phyloP scores from a whole-genome alignment of 2,888 invertebrate species.

The Slavum lentiscoides region DNA sequence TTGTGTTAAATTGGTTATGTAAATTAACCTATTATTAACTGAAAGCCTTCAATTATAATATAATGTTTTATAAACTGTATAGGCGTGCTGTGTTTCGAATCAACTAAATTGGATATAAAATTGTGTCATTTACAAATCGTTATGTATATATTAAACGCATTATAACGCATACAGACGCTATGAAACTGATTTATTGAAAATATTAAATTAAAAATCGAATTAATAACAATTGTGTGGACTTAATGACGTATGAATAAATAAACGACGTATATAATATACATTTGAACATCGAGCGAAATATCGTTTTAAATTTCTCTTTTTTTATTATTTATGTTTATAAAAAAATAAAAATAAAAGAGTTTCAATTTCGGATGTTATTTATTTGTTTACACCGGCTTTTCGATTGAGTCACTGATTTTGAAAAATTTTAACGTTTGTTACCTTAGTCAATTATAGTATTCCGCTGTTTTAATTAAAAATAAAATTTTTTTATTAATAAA shows the following conservation, averaged over 20 bases:
- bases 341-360: not conserved
- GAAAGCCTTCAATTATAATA: slow-evolving; percentile 10
- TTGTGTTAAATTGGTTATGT: slow-evolving; percentile 45
- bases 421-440: too few species aligned
- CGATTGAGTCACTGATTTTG: too few species aligned
- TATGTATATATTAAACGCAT: too few species aligned
- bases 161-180: not conserved
- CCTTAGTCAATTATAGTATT: too few species aligned
- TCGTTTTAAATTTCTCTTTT: too few species aligned
- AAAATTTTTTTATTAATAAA: too few species aligned
- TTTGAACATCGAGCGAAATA: too few species aligned
- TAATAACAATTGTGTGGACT: not conserved
- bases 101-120: slow-evolving; percentile 20
- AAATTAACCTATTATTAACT: slow-evolving; percentile 22
- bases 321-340: not conserved
- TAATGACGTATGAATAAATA: slow-evolving; percentile 19
- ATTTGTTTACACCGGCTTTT: too few species aligned
- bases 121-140: not conserved
- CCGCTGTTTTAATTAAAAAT: too few species aligned
- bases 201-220: slow-evolving; percentile 4
- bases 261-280: not conserved
- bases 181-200: not conserved
- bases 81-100: not conserved
- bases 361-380: too few species aligned
- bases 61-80: slow-evolving; percentile 2